These are phyloP conservation scores for Pangasius djambal DNA, from an alignment of 2,797 vertebrate species.

Conservation along the genomic window DNA sequence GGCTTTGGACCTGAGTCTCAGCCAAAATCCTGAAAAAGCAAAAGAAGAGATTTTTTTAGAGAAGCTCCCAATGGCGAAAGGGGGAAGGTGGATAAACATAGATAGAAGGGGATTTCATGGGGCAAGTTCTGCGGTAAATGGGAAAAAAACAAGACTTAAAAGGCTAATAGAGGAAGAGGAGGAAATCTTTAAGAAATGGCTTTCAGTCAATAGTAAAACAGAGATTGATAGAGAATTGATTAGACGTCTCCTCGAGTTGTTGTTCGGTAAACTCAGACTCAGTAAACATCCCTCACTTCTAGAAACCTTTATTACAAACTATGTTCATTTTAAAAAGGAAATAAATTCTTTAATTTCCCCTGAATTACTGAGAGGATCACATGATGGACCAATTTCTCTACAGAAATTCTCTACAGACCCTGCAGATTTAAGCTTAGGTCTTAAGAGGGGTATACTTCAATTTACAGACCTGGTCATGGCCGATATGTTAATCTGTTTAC, in stretches of 20 bases:
- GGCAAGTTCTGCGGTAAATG: background rate
- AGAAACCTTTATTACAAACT: background rate
- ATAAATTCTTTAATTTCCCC: background rate
- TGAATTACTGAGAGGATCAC: constrained; percentile 23
- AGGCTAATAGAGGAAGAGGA: fast-evolving
- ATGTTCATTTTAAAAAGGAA: background rate
- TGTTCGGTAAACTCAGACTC: background rate
- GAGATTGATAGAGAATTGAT: background rate
- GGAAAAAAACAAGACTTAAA: fast-evolving
- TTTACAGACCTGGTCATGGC: background rate
- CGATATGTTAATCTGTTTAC: background rate
- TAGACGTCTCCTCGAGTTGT: background rate
- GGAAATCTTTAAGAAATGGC: background rate
- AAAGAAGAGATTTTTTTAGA: constrained; percentile 31
- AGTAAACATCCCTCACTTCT: background rate
- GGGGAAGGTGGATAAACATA: constrained; percentile 37
- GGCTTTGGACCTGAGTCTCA: constrained; percentile 15
- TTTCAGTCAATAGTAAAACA: fast-evolving
- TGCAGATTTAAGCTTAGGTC: background rate
- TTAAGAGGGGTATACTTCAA: background rate
- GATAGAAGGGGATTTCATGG: constrained; percentile 54
- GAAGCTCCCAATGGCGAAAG: constrained; percentile 53
- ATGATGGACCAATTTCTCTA: constrained; percentile 18
- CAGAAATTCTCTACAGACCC: constrained; percentile 37
- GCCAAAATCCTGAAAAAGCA: background rate